A percentile compares a stretch with the other conserved stretches of the same genome.
Evolutionary conservation across 2,888 invertebrate genomes (phyloP).

Genomic region (Metacarcinus magister): DNA sequence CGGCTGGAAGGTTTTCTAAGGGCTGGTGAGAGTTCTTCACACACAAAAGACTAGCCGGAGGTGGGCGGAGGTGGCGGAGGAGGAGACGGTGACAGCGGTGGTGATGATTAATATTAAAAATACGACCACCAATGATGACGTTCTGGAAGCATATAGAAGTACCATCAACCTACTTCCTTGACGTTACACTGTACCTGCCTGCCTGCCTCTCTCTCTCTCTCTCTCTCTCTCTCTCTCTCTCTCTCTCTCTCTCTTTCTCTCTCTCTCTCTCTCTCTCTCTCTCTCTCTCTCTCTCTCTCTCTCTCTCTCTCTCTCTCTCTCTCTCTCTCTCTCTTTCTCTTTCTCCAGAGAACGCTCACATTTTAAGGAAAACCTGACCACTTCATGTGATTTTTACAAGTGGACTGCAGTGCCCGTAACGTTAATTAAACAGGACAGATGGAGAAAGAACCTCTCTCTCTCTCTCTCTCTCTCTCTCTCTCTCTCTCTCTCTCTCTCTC

Average conservation of each 20-base stretch:
- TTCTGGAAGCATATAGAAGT: neutral
- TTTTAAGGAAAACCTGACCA: neutral
- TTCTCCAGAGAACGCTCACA: neutral
- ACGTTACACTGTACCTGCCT: neutral
- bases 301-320: neutral
- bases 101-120: neutral
- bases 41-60: neutral
- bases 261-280: conserved; percentile 14
- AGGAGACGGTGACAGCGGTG: conserved; percentile 16
- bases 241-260: neutral
- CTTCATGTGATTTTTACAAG: neutral
- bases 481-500: conserved; percentile 5
- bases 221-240: conserved; percentile 2
- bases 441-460: neutral
- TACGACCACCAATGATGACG: neutral
- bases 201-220: conserved; percentile 42
- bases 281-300: conserved; percentile 8
- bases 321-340: too few species aligned
- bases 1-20: neutral
- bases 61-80: neutral
- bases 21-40: neutral
- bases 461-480: neutral
- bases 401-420: neutral
- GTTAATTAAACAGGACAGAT: neutral
- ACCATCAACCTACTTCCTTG: neutral